Evolutionary conservation across 2,797 vertebrate genomes (phyloP), one percentile per base, ranked within the genome.

Genomic region (Girardinus metallicus): DNA sequence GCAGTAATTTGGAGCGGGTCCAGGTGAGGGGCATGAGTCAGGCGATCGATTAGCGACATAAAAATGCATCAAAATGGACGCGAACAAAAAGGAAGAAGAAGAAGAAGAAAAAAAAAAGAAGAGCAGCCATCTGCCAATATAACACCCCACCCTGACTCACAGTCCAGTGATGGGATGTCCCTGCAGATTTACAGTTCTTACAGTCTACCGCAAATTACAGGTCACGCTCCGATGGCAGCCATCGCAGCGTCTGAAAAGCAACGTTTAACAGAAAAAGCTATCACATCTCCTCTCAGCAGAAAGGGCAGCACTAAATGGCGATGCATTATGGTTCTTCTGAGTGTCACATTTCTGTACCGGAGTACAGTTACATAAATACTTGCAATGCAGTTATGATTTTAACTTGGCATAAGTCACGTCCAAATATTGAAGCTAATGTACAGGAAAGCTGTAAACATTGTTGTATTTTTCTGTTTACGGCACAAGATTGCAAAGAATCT

Each of bases 31-130:
- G 74, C 74, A 78, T 44, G 77, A 88, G 87, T 87, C 81, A 83
- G 79, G 80, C 76, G 81, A 87, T 86, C 87, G 75, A 84, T 89
- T 85, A 82, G 84, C 77, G 73, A 88, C 79, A 87, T 82, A 73
- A 79, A 77, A 73, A 76, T 75, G 73, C 83, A 86, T 62, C 41
- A 44, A 34, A 73, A 75, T 70, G 31, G 36, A 75, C 47, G 43
- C n/a, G 39, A 8, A n/a, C 5, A 75, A 16, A 64, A 44, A 51
- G 23, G 15, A 75, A 41, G 26, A 55, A 51, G 21, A 23, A 21
- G 18, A 51, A 8, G 18, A 51, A 21, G 5, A 8, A 23, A 23
- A 5, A 75, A n/a, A 68, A 39, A 53, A 26, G 13, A 75, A 41
- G 36, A 64, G 44, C 62, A 29, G 57, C 41, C 62, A 80, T 15